Evolutionary conservation across 2,888 invertebrate genomes (phyloP).

Genomic region (Uropetala carovei): DNA sequence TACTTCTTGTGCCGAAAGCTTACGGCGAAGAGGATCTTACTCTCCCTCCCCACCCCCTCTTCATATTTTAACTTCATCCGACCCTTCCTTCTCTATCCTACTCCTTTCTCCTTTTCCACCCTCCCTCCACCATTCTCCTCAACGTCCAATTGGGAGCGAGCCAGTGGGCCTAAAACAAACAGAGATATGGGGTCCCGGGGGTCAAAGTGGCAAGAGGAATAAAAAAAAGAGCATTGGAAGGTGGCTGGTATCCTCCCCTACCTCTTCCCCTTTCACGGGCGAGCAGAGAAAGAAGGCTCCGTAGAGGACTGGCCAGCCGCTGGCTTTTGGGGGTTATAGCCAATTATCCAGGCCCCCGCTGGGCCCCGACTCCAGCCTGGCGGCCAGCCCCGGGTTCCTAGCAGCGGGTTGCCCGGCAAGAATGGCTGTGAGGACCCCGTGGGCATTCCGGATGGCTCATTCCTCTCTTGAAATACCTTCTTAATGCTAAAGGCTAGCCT

Average conservation of each 20-base stretch:
- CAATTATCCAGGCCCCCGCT: slow-evolving; percentile 69
- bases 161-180: slow-evolving; percentile 51
- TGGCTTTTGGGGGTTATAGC: slow-evolving; percentile 65
- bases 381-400: slow-evolving; percentile 52
- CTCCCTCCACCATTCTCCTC: neutral
- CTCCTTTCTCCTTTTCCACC: neutral
- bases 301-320: slow-evolving; percentile 20
- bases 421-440: slow-evolving; percentile 18
- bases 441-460: slow-evolving; percentile 25
- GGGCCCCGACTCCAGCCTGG: slow-evolving; percentile 68
- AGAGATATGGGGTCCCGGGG: slow-evolving; percentile 34
- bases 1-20: slow-evolving; percentile 44
- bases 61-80: neutral
- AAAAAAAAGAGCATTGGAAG: slow-evolving; percentile 25
- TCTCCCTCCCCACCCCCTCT: neutral
- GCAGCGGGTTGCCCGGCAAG: slow-evolving; percentile 23
- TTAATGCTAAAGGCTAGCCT: slow-evolving; percentile 22
- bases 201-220: slow-evolving; percentile 10
- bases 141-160: neutral
- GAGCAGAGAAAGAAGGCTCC: neutral
- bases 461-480: slow-evolving; percentile 28
- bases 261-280: slow-evolving; percentile 26
- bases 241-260: slow-evolving; percentile 28
- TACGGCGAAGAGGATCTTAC: neutral
- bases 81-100: neutral